A percentile compares a stretch with the other conserved stretches of the same genome.
Evolutionary conservation across 2,797 vertebrate genomes (phyloP).

Genomic region (Sylvilagus floridanus): DNA sequence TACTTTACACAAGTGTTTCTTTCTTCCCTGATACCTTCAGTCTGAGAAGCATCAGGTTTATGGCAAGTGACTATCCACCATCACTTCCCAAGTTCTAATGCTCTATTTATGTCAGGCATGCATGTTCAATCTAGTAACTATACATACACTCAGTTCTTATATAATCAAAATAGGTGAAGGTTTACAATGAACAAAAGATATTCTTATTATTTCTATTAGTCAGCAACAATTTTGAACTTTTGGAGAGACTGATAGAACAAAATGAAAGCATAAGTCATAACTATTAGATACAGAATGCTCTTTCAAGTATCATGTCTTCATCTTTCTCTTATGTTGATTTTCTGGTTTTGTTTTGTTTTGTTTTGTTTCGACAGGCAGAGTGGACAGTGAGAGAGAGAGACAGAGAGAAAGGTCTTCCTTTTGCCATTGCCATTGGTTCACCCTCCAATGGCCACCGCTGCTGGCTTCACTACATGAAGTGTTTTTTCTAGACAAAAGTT

Average conservation of each 20-base stretch:
- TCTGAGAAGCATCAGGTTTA: conserved; percentile 10
- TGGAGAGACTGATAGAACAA: conserved; percentile 11
- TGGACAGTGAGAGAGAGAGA: no score
- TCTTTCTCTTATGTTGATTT: conserved; percentile 13
- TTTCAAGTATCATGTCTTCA: not conserved
- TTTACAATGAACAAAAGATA: not conserved
- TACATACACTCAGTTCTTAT: not conserved
- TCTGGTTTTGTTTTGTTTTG: not conserved
- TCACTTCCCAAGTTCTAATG: not conserved
- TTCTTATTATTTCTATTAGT: not conserved
- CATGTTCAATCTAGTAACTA: not conserved
- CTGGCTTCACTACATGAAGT: no score
- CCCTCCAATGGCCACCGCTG: no score
- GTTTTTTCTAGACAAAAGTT: conserved; percentile 15
- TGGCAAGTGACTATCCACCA: not conserved
- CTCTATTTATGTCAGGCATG: not conserved
- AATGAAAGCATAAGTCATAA: conserved; percentile 33
- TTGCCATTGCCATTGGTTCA: no score
- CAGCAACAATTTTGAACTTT: not conserved
- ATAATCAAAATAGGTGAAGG: not conserved
- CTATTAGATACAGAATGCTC: not conserved
- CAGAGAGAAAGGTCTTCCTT: no score
- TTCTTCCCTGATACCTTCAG: not conserved
- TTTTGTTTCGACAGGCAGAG: no score
- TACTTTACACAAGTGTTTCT: not conserved